These are phyloP conservation scores for Megaustenia siamemsis DNA, from an alignment of 2,888 invertebrate species.

Conservation along the genomic window DNA sequence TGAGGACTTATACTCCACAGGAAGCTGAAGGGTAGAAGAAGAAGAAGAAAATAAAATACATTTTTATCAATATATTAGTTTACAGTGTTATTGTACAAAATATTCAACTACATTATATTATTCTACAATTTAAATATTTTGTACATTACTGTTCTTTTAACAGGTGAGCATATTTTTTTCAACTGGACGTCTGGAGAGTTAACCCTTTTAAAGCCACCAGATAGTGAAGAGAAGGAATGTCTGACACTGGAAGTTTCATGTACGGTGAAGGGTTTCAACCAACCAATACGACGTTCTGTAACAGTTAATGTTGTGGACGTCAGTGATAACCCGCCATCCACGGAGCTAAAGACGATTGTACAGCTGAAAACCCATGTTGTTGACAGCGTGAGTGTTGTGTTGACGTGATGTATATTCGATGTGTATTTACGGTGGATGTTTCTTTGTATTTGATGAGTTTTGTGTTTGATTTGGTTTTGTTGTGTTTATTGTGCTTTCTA, in stretches of 20 bases:
- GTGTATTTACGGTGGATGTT: no score
- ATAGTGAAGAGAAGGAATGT: neutral
- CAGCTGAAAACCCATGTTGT: neutral
- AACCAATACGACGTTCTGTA: neutral
- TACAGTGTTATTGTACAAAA: no score
- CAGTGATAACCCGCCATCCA: neutral
- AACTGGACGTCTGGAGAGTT: constrained; percentile 14
- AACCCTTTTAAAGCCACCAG: neutral
- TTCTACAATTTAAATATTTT: no score
- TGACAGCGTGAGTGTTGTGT: neutral
- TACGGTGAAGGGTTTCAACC: neutral
- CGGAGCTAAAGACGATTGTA: neutral
- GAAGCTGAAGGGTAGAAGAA: no score
- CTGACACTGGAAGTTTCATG: neutral
- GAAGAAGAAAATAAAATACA: no score
- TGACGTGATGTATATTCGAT: no score
- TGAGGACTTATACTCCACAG: no score
- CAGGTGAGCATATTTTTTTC: neutral
- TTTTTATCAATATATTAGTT: no score
- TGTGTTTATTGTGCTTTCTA: no score
- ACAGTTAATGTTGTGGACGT: neutral
- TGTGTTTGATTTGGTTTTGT: no score
- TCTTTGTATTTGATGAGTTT: no score
- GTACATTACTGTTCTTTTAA: neutral
- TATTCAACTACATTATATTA: no score